Evolutionary conservation across 2,888 invertebrate genomes (phyloP).

Genomic region (Blastobasis adustella): DNA sequence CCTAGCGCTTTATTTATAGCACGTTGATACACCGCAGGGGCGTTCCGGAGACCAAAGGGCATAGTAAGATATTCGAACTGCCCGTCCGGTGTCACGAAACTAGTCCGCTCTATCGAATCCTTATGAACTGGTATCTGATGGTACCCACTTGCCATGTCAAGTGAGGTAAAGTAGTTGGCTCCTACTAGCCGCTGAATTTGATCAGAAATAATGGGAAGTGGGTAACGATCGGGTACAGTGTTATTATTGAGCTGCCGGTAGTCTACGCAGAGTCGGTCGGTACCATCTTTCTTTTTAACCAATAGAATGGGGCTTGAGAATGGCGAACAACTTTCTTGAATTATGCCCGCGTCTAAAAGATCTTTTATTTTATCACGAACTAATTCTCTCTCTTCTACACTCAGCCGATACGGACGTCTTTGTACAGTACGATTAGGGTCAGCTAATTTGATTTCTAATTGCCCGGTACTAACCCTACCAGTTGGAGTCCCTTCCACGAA

Average conservation of each 20-base stretch:
- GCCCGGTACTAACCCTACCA: constrained; percentile 7
- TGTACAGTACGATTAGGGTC: constrained; percentile 7
- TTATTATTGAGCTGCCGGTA: constrained; percentile 12
- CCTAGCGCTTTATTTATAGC: constrained; percentile 17
- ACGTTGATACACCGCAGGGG: constrained; percentile 11
- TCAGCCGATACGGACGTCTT: constrained; percentile 10
- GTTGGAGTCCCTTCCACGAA: constrained; percentile 9
- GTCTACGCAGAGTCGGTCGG: constrained; percentile 11
- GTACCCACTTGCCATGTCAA: constrained; percentile 8
- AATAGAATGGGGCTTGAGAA: constrained; percentile 11
- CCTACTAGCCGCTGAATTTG: constrained; percentile 5
- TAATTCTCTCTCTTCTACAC: constrained; percentile 1
- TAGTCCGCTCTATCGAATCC: constrained; percentile 8
- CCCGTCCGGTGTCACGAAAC: constrained; percentile 5
- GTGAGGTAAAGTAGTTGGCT: background rate
- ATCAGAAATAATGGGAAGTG: constrained; percentile 12
- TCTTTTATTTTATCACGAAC: background rate
- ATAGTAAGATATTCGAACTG: constrained; percentile 12
- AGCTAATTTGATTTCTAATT: constrained; percentile 9
- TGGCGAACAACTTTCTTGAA: constrained; percentile 10
- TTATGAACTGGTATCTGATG: constrained; percentile 2
- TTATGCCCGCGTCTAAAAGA: constrained; percentile 1
- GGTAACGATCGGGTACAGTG: constrained; percentile 11
- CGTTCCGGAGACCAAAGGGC: constrained; percentile 12
- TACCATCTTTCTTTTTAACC: constrained; percentile 10